Base-by-base conservation (phyloP, 2,888 invertebrate genomes). In the Diaperis boleti region DNA sequence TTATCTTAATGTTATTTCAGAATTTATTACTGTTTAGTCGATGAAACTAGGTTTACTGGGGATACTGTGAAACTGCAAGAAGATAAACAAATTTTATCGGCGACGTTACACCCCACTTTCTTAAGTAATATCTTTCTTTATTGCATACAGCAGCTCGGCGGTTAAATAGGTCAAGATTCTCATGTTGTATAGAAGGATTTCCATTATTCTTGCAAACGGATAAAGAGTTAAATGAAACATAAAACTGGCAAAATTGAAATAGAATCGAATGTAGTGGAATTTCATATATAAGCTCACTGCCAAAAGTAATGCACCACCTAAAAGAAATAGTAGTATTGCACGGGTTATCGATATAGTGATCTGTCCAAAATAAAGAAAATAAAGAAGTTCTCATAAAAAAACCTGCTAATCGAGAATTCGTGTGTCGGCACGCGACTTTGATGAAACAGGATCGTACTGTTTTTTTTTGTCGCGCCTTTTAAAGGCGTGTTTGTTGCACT, bases 11-110 rank as follows among this genome's bases (percentile, higher is more conserved):
- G 64, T 54, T 66, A 64, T 60, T 54, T 57, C 35, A 39, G 41
- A 59, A 65, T 67, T 67, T 65, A 67, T 65, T 64, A 22, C 47
- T 37, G 54, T 63, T 47, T 60, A 55, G 47, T 39, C 45, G 64
- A 66, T 66, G 66, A 64, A 62, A 64, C 60, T 52, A 47, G 60
- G 61, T 61, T 66, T 61, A 8, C n/a, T 57, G 41, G 47, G 57
- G 62, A 56, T 42, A 62, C 42, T 15, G 55, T 37, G 35, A 50
- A 33, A 29, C 55, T 45, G 11, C 52, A 26, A 55, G 49, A 15
- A 62, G 63, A 63, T 63, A 63, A 59, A 57, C 63, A 63, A 63
- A 63, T 63, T 63, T 57, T 63, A 57, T 63, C 42, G 44, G n/a
- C 26, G 31, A 22, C 37, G 39, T 63, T 57, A 63, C 39, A 44